Base-by-base conservation (phyloP, 2,888 invertebrate species). In the Caenorhabditis imperialis region DNA sequence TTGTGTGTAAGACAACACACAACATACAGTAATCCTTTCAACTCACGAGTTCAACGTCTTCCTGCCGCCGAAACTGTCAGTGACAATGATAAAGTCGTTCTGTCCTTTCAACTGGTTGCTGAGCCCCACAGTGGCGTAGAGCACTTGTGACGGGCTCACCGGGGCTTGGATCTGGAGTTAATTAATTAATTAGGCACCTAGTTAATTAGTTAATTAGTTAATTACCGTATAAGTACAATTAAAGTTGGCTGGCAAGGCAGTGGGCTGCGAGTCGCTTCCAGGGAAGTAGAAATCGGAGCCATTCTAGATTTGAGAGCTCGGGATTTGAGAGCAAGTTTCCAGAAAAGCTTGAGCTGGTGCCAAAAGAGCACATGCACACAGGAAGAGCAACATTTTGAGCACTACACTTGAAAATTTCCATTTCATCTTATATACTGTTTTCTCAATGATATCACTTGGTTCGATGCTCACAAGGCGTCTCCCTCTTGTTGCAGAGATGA, bases 261-360 rank as follows among this genome's bases (percentile, higher is more conserved):
- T 44, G 18, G 38, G 30, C 6, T 42, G n/a, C 18, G 55, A 14
- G 12, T 42, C 18, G 14, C 44, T 55, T 6, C 7, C 2, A 3
- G 55, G 55, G 18, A 18, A 44, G 14, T 14, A 55, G 14, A 55
- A 55, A 8, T 33, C 12, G 27, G 30, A 16, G 1, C 55, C 55
- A 10, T 42, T 33, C 20, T 18, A 55, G 14, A 55, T 42, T 20
- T 55, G 12, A 3, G 44, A 20, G 33, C 33, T 27, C 0, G 54
- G 54, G 20, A 54, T 54, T 42, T 54, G 54, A 40, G 20, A 3
- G 40, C 54, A 54, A n/a, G n/a, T n/a, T n/a, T n/a, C n/a, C n/a
- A n/a, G n/a, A n/a, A n/a, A n/a, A n/a, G n/a, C n/a, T n/a, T n/a
- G n/a, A n/a, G n/a, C n/a, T n/a, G n/a, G n/a, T n/a, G n/a, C n/a